phyloP scores from a whole-genome alignment of 1,140 invertebrate genomes.

The Calliopsis andreniformis region DNA sequence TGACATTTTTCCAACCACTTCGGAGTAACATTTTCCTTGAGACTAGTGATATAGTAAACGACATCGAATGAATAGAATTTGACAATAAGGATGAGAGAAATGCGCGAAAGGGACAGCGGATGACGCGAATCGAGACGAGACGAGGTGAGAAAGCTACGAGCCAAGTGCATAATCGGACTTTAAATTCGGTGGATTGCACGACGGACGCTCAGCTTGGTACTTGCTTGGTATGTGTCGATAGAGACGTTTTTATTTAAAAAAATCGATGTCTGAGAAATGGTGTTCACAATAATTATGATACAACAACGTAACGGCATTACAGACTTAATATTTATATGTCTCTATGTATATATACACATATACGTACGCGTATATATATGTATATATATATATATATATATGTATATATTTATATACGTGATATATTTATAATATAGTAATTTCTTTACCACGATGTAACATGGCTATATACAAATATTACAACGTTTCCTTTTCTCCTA shows the following conservation, averaged over 20 bases:
- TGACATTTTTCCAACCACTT: too few relatives aligned
- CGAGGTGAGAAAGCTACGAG: slow-evolving; percentile 1
- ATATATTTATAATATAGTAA: slow-evolving; percentile 62
- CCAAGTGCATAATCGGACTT: slow-evolving; percentile 1
- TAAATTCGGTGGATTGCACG: slow-evolving; percentile 36
- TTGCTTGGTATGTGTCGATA: slow-evolving; percentile 60
- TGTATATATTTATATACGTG: slow-evolving; percentile 46
- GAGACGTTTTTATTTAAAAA: slow-evolving; percentile 79
- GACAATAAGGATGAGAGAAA: too few relatives aligned
- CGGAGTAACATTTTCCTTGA: too few relatives aligned
- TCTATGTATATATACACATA: slow-evolving; percentile 34
- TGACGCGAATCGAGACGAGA: neutral
- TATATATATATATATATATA: neutral
- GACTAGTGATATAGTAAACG: too few relatives aligned
- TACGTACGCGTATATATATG: neutral
- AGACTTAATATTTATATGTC: slow-evolving; percentile 54
- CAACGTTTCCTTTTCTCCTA: slow-evolving; percentile 41
- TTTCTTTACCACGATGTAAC: slow-evolving; percentile 60
- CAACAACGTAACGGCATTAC: slow-evolving; percentile 77
- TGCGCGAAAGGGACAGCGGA: too few relatives aligned
- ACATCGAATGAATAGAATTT: too few relatives aligned
- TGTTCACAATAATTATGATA: slow-evolving; percentile 80
- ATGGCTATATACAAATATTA: slow-evolving; percentile 69
- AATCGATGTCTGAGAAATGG: slow-evolving; percentile 81
- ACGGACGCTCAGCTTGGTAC: slow-evolving; percentile 57